Evolutionary conservation across 2,113 vertebrate species (phyloP).

Genomic region (Trogon melanurus): DNA sequence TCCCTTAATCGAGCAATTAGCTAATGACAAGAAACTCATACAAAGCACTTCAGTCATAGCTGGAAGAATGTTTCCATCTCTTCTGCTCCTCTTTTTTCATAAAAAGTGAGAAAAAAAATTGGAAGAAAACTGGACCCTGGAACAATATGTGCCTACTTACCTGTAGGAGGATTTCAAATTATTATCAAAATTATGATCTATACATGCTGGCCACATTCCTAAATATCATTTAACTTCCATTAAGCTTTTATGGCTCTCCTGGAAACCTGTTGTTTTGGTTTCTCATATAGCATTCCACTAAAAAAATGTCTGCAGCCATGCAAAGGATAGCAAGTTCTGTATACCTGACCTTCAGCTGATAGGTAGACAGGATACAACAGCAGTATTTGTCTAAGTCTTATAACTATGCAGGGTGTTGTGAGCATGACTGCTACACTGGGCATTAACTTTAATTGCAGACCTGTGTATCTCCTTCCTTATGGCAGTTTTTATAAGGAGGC

Average conservation of each 20-base stretch:
- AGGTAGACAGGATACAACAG: neutral
- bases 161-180: neutral
- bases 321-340: neutral
- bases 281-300: neutral
- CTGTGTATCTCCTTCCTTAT: neutral
- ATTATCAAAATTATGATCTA: neutral
- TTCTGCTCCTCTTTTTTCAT: neutral
- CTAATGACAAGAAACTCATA: neutral
- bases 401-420: neutral
- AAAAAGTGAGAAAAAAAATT: neutral
- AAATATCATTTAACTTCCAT: neutral
- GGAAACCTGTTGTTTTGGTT: neutral
- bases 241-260: neutral
- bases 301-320: neutral
- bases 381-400: neutral
- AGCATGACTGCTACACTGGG: neutral
- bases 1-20: neutral
- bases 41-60: neutral
- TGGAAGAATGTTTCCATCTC: neutral
- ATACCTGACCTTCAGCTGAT: neutral
- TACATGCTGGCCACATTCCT: neutral
- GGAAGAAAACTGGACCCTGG: neutral
- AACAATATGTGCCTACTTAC: neutral
- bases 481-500: neutral
- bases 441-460: neutral